These are phyloP conservation scores for Anoplolepis gracilipes DNA, from an alignment of 1,140 invertebrate genomes.

Conservation along the genomic window DNA sequence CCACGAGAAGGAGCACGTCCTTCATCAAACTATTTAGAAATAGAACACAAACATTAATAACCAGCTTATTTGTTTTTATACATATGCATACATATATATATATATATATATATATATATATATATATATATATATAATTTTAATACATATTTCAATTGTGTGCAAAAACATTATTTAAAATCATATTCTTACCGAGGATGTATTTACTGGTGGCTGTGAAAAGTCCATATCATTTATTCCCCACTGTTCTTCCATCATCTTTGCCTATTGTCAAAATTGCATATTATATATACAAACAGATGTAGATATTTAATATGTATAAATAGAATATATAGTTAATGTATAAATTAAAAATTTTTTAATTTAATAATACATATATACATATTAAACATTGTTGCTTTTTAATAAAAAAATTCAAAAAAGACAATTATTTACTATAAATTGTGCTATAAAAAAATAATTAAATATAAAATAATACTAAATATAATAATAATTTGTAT, in stretches of 20 bases:
- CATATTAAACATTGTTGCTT: background rate
- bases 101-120: too few relatives aligned
- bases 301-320: background rate
- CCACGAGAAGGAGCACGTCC: conserved; percentile 70
- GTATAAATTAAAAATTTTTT: background rate
- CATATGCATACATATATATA: conserved; percentile 26
- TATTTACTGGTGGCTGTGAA: background rate
- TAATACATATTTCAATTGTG: background rate
- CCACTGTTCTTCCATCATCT: conserved; percentile 66
- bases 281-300: background rate
- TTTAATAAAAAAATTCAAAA: background rate
- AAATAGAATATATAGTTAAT: background rate
- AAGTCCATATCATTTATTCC: conserved; percentile 1
- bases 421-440: background rate
- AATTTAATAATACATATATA: background rate
- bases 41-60: background rate
- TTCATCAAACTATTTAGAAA: conserved; percentile 65
- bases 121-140: too few relatives aligned
- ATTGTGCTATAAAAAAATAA: background rate
- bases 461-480: background rate
- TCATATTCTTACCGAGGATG: conserved; percentile 58
- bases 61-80: background rate
- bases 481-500: conserved; percentile 3
- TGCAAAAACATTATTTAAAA: background rate
- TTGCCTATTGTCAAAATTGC: background rate